These are phyloP conservation scores for Sipha flava DNA, from an alignment of 1,140 invertebrate genomes.

Conservation along the genomic window DNA sequence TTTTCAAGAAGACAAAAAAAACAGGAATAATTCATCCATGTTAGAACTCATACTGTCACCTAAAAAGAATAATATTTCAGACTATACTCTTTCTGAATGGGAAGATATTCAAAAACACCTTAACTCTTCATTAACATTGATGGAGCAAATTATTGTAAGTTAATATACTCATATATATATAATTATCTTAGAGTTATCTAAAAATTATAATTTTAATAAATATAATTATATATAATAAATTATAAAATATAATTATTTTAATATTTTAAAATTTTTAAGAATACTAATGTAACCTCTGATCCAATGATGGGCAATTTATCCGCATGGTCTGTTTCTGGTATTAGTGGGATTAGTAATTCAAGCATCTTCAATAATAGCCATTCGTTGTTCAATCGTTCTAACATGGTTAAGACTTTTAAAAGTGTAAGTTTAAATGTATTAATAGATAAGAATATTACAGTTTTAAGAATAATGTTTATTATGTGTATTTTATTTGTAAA, in stretches of 20 bases:
- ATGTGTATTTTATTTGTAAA: not conserved
- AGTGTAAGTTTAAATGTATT: not conserved
- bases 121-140: not conserved
- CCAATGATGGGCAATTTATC: not conserved
- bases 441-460: not conserved
- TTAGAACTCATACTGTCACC: not conserved
- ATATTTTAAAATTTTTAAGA: not conserved
- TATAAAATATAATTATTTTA: not conserved
- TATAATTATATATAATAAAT: not conserved
- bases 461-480: not conserved
- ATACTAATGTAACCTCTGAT: not conserved
- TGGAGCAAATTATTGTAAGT: conserved; percentile 19
- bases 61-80: not conserved
- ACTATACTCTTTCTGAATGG: not conserved
- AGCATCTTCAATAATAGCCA: not conserved
- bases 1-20: not conserved
- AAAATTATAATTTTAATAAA: not conserved
- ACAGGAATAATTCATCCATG: not conserved
- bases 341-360: not conserved
- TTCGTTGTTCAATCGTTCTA: not conserved
- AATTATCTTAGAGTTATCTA: not conserved
- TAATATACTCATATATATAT: not conserved
- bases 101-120: not conserved
- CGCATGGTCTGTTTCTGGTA: not conserved
- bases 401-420: too few relatives aligned